A percentile compares a stretch with the other conserved stretches of the same genome.
Conservation (phyloP, 1,140 invertebrate genomes). For the Aradophagus sp. region DNA sequence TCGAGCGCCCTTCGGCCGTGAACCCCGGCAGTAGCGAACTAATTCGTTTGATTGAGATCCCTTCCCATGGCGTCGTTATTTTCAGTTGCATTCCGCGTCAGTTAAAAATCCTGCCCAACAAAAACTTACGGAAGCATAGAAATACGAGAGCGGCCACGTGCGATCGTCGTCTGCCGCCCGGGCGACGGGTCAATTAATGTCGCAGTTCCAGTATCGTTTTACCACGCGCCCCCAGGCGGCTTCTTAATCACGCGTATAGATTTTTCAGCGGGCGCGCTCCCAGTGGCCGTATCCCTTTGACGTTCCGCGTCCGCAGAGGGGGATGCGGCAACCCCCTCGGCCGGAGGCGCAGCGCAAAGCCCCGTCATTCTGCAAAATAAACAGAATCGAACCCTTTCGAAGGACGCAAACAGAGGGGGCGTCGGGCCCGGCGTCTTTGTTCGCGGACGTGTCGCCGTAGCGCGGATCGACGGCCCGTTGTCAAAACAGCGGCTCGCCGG, state of each 20-base stretch:
- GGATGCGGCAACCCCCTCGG: constrained; percentile 29
- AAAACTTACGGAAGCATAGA: constrained; percentile 42
- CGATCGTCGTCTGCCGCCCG: constrained; percentile 9
- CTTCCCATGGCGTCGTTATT: constrained; percentile 13
- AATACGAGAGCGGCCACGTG: constrained; percentile 56
- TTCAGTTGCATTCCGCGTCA: constrained; percentile 34
- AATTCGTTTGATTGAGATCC: constrained; percentile 33
- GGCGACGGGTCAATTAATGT: constrained; percentile 58
- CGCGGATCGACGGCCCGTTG: constrained; percentile 1
- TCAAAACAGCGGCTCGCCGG: constrained; percentile 1
- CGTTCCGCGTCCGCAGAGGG: constrained; percentile 21
- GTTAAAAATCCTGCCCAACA: constrained; percentile 22
- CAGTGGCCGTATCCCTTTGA: constrained; percentile 44
- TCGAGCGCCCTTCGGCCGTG: too few species aligned
- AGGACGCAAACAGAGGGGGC: constrained; percentile 6
- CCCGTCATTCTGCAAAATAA: constrained; percentile 64
- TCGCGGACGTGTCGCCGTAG: not conserved
- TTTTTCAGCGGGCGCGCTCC: constrained; percentile 42
- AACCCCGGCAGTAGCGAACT: constrained; percentile 14
- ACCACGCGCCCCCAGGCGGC: constrained; percentile 41
- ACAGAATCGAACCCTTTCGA: constrained; percentile 70
- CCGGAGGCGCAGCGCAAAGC: constrained; percentile 14
- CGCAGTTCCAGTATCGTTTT: constrained; percentile 57
- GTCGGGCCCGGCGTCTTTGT: constrained; percentile 2
- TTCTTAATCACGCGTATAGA: constrained; percentile 59